Conservation (phyloP, 2,797 vertebrate species). For the Takifugu ocellatus region DNA sequence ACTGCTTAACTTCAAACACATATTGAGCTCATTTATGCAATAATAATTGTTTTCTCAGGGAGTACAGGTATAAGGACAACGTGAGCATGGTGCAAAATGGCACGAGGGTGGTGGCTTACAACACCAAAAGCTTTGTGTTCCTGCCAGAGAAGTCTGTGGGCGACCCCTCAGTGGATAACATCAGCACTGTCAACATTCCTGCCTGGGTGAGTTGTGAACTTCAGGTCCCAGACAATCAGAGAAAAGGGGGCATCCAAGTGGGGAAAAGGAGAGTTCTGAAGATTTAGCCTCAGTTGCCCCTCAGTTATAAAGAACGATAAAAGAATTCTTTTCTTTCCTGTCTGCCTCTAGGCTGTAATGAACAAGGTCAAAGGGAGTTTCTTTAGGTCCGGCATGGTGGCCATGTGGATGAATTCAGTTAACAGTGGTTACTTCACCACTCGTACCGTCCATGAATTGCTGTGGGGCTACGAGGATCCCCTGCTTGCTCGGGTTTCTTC, state of each 20-base stretch:
- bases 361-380: slow-evolving; percentile 55
- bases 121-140: slow-evolving; percentile 75
- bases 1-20: background rate
- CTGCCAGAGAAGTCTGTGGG: slow-evolving; percentile 73
- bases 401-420: slow-evolving; percentile 36
- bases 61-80: slow-evolving; percentile 78
- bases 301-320: no score
- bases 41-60: slow-evolving; percentile 52
- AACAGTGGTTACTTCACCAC: slow-evolving; percentile 55
- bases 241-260: slow-evolving; percentile 9
- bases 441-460: slow-evolving; percentile 70
- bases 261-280: slow-evolving; percentile 15
- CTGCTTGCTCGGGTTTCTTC: slow-evolving; percentile 38
- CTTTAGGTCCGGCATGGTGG: background rate
- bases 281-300: background rate
- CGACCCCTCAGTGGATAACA: slow-evolving; percentile 67
- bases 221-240: background rate
- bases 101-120: slow-evolving; percentile 69
- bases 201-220: slow-evolving; percentile 67
- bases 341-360: slow-evolving; percentile 71
- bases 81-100: slow-evolving; percentile 73
- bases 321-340: background rate
- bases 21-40: background rate
- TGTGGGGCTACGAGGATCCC: slow-evolving; percentile 78
- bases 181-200: slow-evolving; percentile 78